Percentiles rank a stretch among this genome's conserved stretches.
phyloP scores from a whole-genome alignment of 2,113 vertebrate genomes.

The Anguilla japonica region DNA sequence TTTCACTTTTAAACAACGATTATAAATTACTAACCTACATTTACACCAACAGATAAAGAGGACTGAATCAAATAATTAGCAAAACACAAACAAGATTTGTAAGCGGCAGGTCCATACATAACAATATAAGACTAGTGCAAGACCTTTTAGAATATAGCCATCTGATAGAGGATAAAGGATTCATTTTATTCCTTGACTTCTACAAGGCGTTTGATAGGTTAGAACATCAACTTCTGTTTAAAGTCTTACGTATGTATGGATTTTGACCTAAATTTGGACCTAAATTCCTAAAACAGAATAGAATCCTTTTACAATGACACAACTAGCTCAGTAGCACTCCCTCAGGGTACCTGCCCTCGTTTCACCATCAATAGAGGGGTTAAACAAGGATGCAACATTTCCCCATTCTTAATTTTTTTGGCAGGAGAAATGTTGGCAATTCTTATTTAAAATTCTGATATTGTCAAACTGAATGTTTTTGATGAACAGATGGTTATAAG shows the following conservation, averaged over 20 bases:
- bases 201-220: neutral
- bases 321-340: no score
- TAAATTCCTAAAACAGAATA: neutral
- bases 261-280: neutral
- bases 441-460: no score
- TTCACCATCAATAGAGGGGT: neutral
- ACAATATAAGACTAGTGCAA: neutral
- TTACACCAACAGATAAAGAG: conserved; percentile 4
- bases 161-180: neutral
- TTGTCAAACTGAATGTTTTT: neutral
- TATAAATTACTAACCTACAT: conserved; percentile 1
- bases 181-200: conserved; percentile 1
- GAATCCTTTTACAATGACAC: neutral
- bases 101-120: neutral
- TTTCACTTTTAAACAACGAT: neutral
- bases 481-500: no score
- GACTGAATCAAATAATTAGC: neutral
- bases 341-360: no score
- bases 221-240: neutral
- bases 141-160: neutral
- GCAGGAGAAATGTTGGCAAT: neutral
- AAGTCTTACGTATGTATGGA: neutral
- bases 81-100: neutral
- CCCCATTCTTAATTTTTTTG: no score
- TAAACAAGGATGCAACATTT: no score